phyloP scores from a whole-genome alignment of 2,888 invertebrate genomes.

The Tipula confusa region DNA sequence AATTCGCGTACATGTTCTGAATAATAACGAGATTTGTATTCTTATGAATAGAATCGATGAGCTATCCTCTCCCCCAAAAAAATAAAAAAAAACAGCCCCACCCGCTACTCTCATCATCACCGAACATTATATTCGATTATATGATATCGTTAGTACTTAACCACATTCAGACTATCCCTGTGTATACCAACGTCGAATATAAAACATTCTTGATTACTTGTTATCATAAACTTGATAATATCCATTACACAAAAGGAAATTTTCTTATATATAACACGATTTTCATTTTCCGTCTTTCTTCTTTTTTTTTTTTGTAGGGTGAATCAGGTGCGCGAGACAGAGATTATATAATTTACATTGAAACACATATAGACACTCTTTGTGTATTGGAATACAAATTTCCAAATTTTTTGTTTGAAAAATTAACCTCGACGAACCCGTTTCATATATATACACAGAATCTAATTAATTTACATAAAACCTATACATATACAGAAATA shows the following conservation, averaged over 20 bases:
- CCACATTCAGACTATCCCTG: constrained; percentile 9
- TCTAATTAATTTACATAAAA: constrained; percentile 12
- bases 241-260: background rate
- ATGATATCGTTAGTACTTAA: constrained; percentile 25
- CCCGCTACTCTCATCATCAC: background rate
- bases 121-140: constrained; percentile 20
- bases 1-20: constrained; percentile 3
- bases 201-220: constrained; percentile 20
- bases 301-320: background rate
- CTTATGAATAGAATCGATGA: background rate
- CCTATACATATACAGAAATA: too few relatives aligned
- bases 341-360: background rate
- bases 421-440: background rate
- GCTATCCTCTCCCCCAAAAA: background rate
- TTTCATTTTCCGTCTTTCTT: too few relatives aligned
- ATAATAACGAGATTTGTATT: background rate
- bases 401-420: background rate
- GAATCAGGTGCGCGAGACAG: background rate
- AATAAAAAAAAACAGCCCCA: too few relatives aligned
- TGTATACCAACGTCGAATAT: background rate
- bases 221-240: constrained; percentile 20
- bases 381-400: background rate
- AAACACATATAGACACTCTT: background rate
- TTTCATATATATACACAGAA: background rate
- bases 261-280: background rate